Evolutionary conservation across 2,797 vertebrate genomes (phyloP).

Genomic region (Gobio occitaniae): DNA sequence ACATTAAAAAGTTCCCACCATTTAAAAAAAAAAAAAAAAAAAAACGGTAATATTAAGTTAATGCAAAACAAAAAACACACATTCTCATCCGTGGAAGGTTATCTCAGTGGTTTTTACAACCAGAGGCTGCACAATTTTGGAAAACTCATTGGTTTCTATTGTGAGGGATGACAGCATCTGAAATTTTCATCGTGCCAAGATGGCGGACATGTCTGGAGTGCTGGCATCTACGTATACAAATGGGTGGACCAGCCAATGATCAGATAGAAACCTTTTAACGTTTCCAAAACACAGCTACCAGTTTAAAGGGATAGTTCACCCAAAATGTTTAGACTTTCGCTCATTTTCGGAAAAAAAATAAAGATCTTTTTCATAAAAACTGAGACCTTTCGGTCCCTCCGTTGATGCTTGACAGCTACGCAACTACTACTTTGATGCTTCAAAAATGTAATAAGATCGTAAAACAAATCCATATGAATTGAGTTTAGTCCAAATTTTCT

Average conservation of each 20-base stretch:
- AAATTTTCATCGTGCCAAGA: not conserved
- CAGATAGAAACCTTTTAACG: not conserved
- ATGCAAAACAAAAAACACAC: not conserved
- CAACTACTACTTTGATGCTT: too few species aligned
- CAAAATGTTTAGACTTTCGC: not conserved
- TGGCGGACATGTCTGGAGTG: rapidly evolving
- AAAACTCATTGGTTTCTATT: not conserved
- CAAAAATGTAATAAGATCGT: too few species aligned
- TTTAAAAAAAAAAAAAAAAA: not conserved
- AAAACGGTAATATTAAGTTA: not conserved
- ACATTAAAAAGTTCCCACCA: not conserved
- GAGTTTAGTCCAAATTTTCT: too few species aligned
- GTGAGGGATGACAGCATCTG: not conserved
- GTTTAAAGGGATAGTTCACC: not conserved
- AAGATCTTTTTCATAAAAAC: too few species aligned
- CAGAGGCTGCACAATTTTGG: not conserved
- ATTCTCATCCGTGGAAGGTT: not conserved
- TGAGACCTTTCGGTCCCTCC: too few species aligned
- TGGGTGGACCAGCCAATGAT: not conserved
- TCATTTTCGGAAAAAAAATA: too few species aligned
- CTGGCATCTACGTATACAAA: not conserved
- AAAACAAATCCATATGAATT: too few species aligned
- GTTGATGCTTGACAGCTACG: too few species aligned
- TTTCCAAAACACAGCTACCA: not conserved
- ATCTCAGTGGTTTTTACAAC: not conserved